These are phyloP conservation scores for Arvicanthis niloticus DNA, from an alignment of 2,113 vertebrate genomes.

Conservation along the genomic window DNA sequence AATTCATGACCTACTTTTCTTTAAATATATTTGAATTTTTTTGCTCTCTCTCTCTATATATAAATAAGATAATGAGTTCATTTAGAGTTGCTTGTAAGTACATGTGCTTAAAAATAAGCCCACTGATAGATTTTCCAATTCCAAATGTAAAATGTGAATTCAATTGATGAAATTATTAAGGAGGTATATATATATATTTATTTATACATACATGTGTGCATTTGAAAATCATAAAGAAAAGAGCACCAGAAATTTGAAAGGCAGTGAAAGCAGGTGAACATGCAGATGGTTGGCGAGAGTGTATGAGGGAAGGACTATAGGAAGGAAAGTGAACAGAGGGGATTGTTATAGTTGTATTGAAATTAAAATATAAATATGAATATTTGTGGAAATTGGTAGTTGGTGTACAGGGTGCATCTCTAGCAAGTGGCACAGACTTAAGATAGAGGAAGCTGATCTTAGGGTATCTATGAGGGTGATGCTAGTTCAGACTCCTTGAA, in stretches of 20 bases:
- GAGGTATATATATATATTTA: background rate
- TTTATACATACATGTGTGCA: background rate
- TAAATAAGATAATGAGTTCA: too few relatives aligned
- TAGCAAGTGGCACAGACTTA: too few relatives aligned
- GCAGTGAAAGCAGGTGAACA: background rate
- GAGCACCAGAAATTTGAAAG: background rate
- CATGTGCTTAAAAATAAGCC: too few relatives aligned
- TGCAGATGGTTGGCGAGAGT: background rate
- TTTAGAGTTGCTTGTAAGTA: too few relatives aligned
- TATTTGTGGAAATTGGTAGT: background rate
- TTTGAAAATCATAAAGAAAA: background rate
- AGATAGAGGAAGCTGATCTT: too few relatives aligned
- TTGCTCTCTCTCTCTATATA: too few relatives aligned
- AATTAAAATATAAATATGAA: background rate
- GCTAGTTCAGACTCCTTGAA: too few relatives aligned
- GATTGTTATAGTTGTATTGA: background rate
- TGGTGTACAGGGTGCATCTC: too few relatives aligned
- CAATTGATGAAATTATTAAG: conserved; percentile 10
- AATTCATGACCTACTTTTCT: background rate
- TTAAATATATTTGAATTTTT: background rate
- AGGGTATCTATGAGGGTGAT: too few relatives aligned
- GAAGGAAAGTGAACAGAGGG: too few relatives aligned
- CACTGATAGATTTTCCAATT: too few relatives aligned
- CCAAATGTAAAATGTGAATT: background rate
- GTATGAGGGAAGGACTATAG: background rate